Conservation (phyloP, 1,140 invertebrate genomes). For the Gonatopus flavifemur region DNA sequence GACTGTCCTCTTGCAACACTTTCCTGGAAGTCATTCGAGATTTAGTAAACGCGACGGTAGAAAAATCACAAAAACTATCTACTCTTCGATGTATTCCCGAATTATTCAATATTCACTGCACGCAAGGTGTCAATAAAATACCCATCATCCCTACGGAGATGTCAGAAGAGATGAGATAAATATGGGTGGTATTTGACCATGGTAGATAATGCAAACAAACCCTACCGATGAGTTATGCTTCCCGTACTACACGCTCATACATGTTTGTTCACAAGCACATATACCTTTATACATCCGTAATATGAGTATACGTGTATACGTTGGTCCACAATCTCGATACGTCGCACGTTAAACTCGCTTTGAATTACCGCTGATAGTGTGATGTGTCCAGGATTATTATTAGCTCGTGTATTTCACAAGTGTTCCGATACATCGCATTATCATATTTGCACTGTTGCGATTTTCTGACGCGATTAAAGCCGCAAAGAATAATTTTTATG, state of each 20-base stretch:
- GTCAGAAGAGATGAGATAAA: slow-evolving; percentile 48
- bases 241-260: slow-evolving; percentile 23
- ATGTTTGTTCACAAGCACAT: not conserved
- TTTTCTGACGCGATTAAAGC: no score
- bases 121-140: slow-evolving; percentile 46
- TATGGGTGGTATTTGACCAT: slow-evolving; percentile 50
- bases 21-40: no score
- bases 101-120: slow-evolving; percentile 30
- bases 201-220: slow-evolving; percentile 53
- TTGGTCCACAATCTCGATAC: slow-evolving; percentile 41
- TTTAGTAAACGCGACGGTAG: no score
- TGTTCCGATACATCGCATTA: slow-evolving; percentile 44
- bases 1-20: no score
- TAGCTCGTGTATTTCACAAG: no score
- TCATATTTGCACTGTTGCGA: slow-evolving; percentile 24
- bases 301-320: no score
- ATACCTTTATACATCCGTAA: not conserved
- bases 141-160: slow-evolving; percentile 38
- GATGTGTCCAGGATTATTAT: slow-evolving; percentile 43
- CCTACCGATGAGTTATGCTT: slow-evolving; percentile 51
- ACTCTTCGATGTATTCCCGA: slow-evolving; percentile 2
- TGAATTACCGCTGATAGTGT: slow-evolving; percentile 48
- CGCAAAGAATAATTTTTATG: no score
- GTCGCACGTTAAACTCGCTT: slow-evolving; percentile 50
- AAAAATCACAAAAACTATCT: no score